Percentiles rank a stretch among this genome's conserved stretches.
Evolutionary conservation across 1,140 invertebrate genomes (phyloP).

Genomic region (Drosophila lacertosa): DNA sequence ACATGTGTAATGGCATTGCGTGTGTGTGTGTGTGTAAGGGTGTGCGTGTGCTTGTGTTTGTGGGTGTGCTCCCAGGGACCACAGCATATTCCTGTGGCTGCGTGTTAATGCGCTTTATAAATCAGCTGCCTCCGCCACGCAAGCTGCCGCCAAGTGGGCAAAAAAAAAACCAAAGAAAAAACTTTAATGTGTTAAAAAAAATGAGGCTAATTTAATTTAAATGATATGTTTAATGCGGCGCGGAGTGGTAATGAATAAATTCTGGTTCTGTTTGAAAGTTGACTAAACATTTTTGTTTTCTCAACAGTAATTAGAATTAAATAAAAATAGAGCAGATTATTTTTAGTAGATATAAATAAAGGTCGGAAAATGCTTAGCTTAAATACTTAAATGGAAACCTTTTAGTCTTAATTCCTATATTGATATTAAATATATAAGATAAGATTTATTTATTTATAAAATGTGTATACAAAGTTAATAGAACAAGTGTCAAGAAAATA

Average conservation of each 20-base stretch:
- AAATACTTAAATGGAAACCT: no score
- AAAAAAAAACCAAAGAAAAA: constrained; percentile 15
- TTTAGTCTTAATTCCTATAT: no score
- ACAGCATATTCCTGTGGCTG: constrained; percentile 40
- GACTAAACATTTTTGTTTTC: no score
- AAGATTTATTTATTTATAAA: no score
- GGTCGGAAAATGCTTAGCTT: no score
- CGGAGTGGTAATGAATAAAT: background rate
- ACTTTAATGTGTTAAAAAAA: constrained; percentile 12
- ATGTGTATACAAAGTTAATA: no score
- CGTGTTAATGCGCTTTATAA: constrained; percentile 76
- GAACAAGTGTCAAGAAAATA: no score
- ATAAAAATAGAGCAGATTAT: no score
- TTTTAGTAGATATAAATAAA: no score
- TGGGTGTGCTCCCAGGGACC: constrained; percentile 6
- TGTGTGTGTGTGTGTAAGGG: constrained; percentile 19
- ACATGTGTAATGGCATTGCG: constrained; percentile 67
- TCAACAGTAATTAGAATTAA: no score
- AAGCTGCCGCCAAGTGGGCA: constrained; percentile 40
- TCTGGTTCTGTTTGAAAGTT: no score
- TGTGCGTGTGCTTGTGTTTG: constrained; percentile 23
- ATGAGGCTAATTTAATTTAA: constrained; percentile 73
- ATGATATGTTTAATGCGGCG: constrained; percentile 45
- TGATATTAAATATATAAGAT: no score
- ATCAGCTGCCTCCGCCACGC: constrained; percentile 53